Evolutionary conservation across 2,113 vertebrate genomes (phyloP).

Genomic region (Lagenorhynchus albirostris): DNA sequence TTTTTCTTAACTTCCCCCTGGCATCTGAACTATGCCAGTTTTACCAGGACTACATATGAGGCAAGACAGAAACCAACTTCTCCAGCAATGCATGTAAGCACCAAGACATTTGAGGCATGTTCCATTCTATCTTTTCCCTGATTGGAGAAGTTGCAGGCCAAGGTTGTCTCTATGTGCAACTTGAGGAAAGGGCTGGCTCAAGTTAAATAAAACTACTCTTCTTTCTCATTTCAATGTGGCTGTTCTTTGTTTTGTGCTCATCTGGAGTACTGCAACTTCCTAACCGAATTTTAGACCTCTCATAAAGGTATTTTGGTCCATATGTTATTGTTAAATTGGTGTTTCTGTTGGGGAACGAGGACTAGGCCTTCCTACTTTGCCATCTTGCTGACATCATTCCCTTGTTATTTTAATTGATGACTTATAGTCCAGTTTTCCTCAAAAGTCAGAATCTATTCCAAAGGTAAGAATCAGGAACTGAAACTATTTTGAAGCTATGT

Average conservation of each 20-base stretch:
- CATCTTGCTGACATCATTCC: background rate
- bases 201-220: background rate
- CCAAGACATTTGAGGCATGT: background rate
- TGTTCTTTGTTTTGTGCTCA: background rate
- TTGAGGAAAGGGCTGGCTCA: background rate
- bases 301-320: background rate
- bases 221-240: background rate
- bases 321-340: background rate
- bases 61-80: background rate
- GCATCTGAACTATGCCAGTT: background rate
- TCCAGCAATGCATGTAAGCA: background rate
- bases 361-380: background rate
- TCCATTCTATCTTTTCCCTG: background rate
- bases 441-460: background rate
- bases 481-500: background rate
- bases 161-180: background rate
- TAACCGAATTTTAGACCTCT: background rate
- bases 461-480: background rate
- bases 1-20: background rate
- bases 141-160: background rate
- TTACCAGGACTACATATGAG: background rate
- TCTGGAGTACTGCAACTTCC: background rate
- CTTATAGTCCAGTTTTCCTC: background rate
- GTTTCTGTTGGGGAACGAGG: background rate
- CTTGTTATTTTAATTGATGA: background rate